These are phyloP conservation scores for Sphaeramia orbicularis DNA, from an alignment of 2,797 vertebrate species.

Conservation along the genomic window DNA sequence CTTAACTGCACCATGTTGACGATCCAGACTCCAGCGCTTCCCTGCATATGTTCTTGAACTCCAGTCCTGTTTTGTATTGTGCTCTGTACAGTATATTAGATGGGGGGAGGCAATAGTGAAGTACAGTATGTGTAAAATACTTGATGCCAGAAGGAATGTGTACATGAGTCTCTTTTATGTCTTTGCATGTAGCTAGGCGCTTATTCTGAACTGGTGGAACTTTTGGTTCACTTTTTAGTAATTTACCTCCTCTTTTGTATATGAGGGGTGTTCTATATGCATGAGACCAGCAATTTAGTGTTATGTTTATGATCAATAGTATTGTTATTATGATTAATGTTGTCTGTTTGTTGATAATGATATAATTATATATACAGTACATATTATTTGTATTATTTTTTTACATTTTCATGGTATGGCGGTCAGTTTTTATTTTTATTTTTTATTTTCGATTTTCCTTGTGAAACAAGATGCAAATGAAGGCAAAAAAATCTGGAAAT, in stretches of 20 bases:
- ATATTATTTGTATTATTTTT: constrained; percentile 92
- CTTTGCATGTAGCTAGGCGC: constrained; percentile 89
- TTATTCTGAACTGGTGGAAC: constrained; percentile 85
- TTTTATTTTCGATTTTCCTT: constrained; percentile 85
- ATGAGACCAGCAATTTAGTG: constrained; percentile 88
- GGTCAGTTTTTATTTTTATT: constrained; percentile 83
- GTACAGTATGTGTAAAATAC: constrained; percentile 85
- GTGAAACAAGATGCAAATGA: constrained; percentile 87
- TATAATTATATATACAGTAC: constrained; percentile 90
- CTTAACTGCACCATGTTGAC: constrained; percentile 53
- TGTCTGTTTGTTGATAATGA: constrained; percentile 89
- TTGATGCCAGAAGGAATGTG: constrained; percentile 85
- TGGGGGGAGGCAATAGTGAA: constrained; percentile 70
- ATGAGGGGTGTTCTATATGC: constrained; percentile 84
- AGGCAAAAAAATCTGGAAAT: constrained; percentile 87
- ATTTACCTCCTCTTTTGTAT: constrained; percentile 80
- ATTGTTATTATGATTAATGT: constrained; percentile 88
- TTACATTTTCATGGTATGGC: constrained; percentile 91
- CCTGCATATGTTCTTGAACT: constrained; percentile 68
- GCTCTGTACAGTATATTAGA: constrained; percentile 84
- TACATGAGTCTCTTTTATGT: constrained; percentile 87
- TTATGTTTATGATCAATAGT: constrained; percentile 84
- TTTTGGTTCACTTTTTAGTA: constrained; percentile 86
- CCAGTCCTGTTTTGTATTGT: constrained; percentile 79
- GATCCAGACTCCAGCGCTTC: constrained; percentile 70